Percentiles rank a stretch among this genome's conserved stretches.
Evolutionary conservation across 2,113 vertebrate genomes (phyloP).

Genomic region (Indicator maculatus): DNA sequence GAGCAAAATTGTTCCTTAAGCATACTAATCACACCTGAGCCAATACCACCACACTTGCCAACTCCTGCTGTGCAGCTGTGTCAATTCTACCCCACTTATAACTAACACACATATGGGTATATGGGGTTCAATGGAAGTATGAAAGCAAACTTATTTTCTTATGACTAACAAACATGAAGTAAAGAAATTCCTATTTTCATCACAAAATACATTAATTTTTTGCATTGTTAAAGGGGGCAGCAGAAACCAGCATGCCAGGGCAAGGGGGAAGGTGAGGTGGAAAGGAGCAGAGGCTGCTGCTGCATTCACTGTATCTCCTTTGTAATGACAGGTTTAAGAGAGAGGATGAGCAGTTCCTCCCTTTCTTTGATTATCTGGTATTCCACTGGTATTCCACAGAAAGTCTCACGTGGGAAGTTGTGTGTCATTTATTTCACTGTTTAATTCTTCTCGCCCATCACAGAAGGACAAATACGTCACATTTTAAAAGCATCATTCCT

Average conservation of each 20-base stretch:
- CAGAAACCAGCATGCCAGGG: not conserved
- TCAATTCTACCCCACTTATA: not conserved
- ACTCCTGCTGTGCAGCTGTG: not conserved
- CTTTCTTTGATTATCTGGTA: not conserved
- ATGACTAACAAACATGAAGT: not conserved
- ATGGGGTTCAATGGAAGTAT: fast-evolving
- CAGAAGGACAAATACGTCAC: not conserved
- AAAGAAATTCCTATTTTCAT: not conserved
- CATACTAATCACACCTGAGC: not conserved
- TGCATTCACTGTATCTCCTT: not conserved
- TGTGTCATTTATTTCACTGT: not conserved
- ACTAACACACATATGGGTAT: not conserved
- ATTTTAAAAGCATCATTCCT: not conserved
- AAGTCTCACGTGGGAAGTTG: not conserved
- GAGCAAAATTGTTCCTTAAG: fast-evolving
- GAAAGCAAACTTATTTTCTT: not conserved
- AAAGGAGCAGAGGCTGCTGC: not conserved
- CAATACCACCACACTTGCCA: not conserved
- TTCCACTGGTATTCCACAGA: not conserved
- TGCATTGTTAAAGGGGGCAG: not conserved
- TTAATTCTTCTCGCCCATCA: not conserved
- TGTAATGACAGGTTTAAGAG: not conserved
- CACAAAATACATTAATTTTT: not conserved
- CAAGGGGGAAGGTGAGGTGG: not conserved
- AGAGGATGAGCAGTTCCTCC: not conserved